A percentile compares a stretch with the other conserved stretches of the same genome.
These are phyloP conservation scores for Bombyx mori DNA, from an alignment of 1,140 invertebrate genomes.

Conservation along the genomic window ASM3026992v2 NC_085131.1:13186501-13187000, in stretches of 20 bases:
- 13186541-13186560: too few relatives aligned
- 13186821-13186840: slow-evolving; percentile 53
- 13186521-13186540: too few relatives aligned
- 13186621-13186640: slow-evolving; percentile 44
- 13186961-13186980: too few relatives aligned
- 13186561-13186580: too few relatives aligned
- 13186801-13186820: slow-evolving; percentile 46
- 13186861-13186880: slow-evolving; percentile 37
- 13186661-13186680: slow-evolving; percentile 35
- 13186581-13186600: too few relatives aligned
- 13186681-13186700: slow-evolving; percentile 48
- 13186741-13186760: slow-evolving; percentile 44
- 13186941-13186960: background rate
- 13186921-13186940: too few relatives aligned
- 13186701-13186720: slow-evolving; percentile 52
- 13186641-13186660: slow-evolving; percentile 41
- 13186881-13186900: slow-evolving; percentile 49
- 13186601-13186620: too few relatives aligned
- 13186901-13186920: slow-evolving; percentile 61
- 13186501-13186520: too few relatives aligned
- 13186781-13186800: slow-evolving; percentile 25
- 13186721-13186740: slow-evolving; percentile 35
- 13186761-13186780: slow-evolving; percentile 38
- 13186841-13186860: slow-evolving; percentile 53
- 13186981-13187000: too few relatives aligned